Conservation (phyloP, 2,888 invertebrate species). For the Tachina lurida region DNA sequence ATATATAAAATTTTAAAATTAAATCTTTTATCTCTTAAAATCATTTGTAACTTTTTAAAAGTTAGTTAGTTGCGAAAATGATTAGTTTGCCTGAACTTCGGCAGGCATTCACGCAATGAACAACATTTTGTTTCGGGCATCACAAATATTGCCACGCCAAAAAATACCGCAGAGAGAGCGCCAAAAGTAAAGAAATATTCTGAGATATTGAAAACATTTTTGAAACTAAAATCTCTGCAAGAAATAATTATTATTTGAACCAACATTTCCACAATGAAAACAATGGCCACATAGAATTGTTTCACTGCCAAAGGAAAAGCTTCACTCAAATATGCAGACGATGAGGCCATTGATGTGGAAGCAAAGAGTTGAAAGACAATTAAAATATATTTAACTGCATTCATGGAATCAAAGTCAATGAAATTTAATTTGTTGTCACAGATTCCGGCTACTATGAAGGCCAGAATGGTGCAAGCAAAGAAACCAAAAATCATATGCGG, state of each 20-base stretch:
- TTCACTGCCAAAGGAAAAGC: slow-evolving; percentile 79
- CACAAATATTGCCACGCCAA: slow-evolving; percentile 68
- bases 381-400: slow-evolving; percentile 73
- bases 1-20: not conserved
- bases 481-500: slow-evolving; percentile 73
- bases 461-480: slow-evolving; percentile 69
- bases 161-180: slow-evolving; percentile 72
- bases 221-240: not conserved
- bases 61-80: slow-evolving; percentile 4
- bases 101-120: slow-evolving; percentile 75
- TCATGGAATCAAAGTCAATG: slow-evolving; percentile 55
- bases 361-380: slow-evolving; percentile 76
- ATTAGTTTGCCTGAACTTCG: slow-evolving; percentile 69
- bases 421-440: slow-evolving; percentile 33
- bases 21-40: not conserved
- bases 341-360: slow-evolving; percentile 76
- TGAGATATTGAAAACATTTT: not conserved
- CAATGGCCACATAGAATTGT: slow-evolving; percentile 75
- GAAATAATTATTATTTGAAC: slow-evolving; percentile 73
- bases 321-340: slow-evolving; percentile 78
- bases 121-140: slow-evolving; percentile 78
- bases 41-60: not conserved
- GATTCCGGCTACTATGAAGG: slow-evolving; percentile 73
- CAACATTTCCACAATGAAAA: slow-evolving; percentile 75
- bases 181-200: slow-evolving; percentile 75